Conservation (phyloP, 2,113 vertebrate genomes). For the Neogobius melanostomus region DNA sequence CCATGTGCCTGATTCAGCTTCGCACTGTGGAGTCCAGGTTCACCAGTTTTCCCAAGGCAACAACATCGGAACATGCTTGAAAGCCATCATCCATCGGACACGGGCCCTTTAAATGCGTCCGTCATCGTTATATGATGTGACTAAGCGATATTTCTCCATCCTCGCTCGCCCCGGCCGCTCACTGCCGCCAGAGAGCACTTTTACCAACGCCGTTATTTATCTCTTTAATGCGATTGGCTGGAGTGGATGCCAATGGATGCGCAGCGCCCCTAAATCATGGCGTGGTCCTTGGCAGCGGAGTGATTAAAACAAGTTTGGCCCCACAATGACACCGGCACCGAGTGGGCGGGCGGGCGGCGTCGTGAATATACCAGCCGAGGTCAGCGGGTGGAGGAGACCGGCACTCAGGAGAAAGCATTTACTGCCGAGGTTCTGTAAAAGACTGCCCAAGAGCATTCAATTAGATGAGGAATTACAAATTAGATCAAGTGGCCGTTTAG, state of each 20-base stretch:
- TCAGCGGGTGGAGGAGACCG: not conserved
- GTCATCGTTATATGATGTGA: too few relatives aligned
- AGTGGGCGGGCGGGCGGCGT: conserved; percentile 39
- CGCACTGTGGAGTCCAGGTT: too few relatives aligned
- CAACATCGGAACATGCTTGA: too few relatives aligned
- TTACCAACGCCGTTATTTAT: conserved; percentile 77
- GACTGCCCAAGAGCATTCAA: not conserved
- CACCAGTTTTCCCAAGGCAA: too few relatives aligned
- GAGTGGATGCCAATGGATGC: conserved; percentile 58
- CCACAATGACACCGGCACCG: conserved; percentile 61
- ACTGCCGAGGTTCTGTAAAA: not conserved
- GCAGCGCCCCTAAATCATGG: conserved; percentile 59
- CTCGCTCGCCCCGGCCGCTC: conserved; percentile 33
- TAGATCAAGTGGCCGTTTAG: not conserved
- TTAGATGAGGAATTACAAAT: not conserved
- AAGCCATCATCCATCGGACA: too few relatives aligned
- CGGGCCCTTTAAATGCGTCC: too few relatives aligned
- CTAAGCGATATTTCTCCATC: too few relatives aligned
- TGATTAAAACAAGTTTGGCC: conserved; percentile 72
- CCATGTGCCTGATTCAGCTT: too few relatives aligned
- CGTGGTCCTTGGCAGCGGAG: conserved; percentile 19
- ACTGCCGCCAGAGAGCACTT: conserved; percentile 65
- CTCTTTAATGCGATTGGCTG: conserved; percentile 75
- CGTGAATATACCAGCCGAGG: conserved; percentile 4
- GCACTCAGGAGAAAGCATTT: not conserved